Evolutionary conservation across 2,113 vertebrate species (phyloP), one percentile per base, ranked within the genome.

Genomic region (Labrus mixtus): DNA sequence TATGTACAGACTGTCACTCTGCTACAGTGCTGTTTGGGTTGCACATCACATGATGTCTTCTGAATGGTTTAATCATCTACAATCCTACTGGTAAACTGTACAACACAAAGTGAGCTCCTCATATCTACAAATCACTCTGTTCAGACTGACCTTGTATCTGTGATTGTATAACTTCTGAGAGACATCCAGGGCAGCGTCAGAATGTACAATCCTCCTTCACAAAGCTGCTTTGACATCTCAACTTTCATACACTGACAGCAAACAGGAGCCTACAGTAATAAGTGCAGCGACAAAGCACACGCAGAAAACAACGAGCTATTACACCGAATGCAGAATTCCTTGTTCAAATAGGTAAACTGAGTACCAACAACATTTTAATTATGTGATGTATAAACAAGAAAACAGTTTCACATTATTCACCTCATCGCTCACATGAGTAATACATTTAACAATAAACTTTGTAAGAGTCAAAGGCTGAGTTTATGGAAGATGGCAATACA

Each of bases 121-220:
- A 25, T 45, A 37, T 88, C 79, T 81, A 73, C 76, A 62, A 59
- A 68, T 54, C 72, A 41, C 59, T 55, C 45, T 68, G 54, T 76
- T 86, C 13, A 59, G 48, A 78, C 67, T 62, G 75, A 81, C 76
- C 75, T 81, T 54, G 60, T 84, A 72, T 68, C 80, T 71, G 36
- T 54, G 59, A 73, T 71, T 81, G 63, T 72, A 73, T 19, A 69
- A 33, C 60, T 67, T 64, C 63, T 70, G 64, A 81, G 50, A 75
- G 64, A 78, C 74, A 84, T 67, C 54, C 41, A 63, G 72, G 77
- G 72, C 79, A 79, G 67, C 84, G 73, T 66, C 73, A 86, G 48
- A 57, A 70, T 71, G 66, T 78, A 74, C 55, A 86, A 56, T 79
- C 36, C 9, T 85, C 66, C 65, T 46, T 85, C 80, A 89, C 75